phyloP scores from a whole-genome alignment of 37 sponge, comb jelly and placozoan species.

The Oopsacas minuta region DNA sequence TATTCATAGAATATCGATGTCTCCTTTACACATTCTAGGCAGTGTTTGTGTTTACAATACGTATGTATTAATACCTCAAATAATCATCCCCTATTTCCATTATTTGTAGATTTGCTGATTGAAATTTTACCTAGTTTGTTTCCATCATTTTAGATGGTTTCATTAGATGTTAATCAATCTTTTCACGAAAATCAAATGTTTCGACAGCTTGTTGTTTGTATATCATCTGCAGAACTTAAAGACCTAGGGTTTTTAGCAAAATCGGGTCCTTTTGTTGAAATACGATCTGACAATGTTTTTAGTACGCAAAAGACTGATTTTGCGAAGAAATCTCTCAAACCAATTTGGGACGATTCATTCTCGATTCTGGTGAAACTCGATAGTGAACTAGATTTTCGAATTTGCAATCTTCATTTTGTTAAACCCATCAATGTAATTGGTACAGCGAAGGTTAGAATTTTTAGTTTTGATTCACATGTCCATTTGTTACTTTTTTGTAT shows the following conservation, averaged over 20 bases:
- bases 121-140: no score
- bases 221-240: neutral
- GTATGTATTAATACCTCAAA: no score
- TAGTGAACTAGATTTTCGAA: neutral
- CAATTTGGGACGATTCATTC: neutral
- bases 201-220: neutral
- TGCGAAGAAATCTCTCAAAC: neutral
- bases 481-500: no score
- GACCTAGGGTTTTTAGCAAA: neutral
- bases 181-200: neutral
- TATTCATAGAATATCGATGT: no score
- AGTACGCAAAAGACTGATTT: neutral
- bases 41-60: no score
- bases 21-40: no score
- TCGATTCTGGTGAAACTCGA: neutral
- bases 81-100: no score
- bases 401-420: conserved; percentile 3
- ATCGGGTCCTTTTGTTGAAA: conserved; percentile 12
- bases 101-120: no score
- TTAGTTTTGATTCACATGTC: no score
- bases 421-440: neutral
- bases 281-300: neutral
- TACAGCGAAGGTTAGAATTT: conserved; percentile 1
- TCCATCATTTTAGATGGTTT: neutral
- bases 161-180: neutral